Evolutionary conservation across 2,888 invertebrate genomes (phyloP).

Genomic region (Cartodere bifasciata): DNA sequence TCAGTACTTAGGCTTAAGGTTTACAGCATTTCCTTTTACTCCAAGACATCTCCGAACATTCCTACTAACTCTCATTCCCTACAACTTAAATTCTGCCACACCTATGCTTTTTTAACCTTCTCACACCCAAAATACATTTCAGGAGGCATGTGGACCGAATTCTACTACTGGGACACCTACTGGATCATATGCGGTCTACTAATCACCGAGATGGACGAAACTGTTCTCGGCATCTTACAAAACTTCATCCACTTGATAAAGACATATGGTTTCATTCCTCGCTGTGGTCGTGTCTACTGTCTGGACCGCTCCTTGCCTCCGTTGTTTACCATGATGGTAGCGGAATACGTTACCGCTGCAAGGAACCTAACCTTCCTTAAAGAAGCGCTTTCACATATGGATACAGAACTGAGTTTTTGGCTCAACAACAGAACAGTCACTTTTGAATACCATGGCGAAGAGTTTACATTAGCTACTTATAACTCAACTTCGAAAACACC

Average conservation of each 20-base stretch:
- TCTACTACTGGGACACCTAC: slow-evolving; percentile 79
- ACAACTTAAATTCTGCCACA: no score
- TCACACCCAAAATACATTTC: no score
- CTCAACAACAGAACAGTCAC: slow-evolving; percentile 42
- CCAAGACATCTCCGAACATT: no score
- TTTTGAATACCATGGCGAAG: slow-evolving; percentile 37
- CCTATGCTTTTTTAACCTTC: no score
- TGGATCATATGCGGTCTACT: slow-evolving; percentile 72
- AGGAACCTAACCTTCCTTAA: slow-evolving; percentile 48
- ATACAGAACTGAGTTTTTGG: slow-evolving; percentile 55
- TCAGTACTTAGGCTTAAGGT: no score
- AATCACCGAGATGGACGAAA: slow-evolving; percentile 57
- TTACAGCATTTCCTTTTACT: no score
- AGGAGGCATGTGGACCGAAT: slow-evolving; percentile 56
- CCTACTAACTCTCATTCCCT: no score
- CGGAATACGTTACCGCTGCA: slow-evolving; percentile 33
- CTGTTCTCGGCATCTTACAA: slow-evolving; percentile 58
- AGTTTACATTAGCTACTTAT: slow-evolving; percentile 47
- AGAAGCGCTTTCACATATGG: slow-evolving; percentile 42
- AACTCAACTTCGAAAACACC: slow-evolving; percentile 49
- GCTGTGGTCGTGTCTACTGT: slow-evolving; percentile 74
- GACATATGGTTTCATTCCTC: slow-evolving; percentile 59
- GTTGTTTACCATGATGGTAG: slow-evolving; percentile 56
- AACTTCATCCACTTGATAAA: slow-evolving; percentile 61
- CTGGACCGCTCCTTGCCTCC: slow-evolving; percentile 59